Evolutionary conservation across 1,140 invertebrate genomes (phyloP).

Genomic region (Sinella curviseta): DNA sequence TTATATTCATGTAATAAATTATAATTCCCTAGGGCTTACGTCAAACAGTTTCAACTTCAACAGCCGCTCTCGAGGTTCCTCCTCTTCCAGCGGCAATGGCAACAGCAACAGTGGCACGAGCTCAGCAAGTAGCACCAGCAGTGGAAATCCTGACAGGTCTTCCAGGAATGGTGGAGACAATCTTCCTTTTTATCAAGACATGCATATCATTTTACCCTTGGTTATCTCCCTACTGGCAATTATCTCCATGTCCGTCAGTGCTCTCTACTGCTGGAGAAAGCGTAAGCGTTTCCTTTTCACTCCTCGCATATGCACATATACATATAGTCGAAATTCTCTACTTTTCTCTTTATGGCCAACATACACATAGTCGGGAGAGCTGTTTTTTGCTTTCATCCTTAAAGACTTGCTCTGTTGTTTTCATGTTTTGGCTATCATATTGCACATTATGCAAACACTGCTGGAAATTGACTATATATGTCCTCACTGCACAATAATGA

Average conservation of each 20-base stretch:
- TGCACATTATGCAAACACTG: no score
- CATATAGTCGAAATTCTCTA: background rate
- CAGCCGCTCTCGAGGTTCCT: constrained; percentile 46
- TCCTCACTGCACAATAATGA: no score
- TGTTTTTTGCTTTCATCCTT: no score
- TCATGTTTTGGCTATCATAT: no score
- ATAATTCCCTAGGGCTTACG: constrained; percentile 34
- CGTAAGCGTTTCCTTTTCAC: constrained; percentile 42
- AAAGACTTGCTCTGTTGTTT: no score
- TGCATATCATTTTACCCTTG: constrained; percentile 57
- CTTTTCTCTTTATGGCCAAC: background rate
- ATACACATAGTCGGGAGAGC: no score
- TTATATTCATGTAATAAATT: constrained; percentile 36
- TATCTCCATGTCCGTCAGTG: constrained; percentile 51
- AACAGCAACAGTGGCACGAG: constrained; percentile 13
- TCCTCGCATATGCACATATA: no score
- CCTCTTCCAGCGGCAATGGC: constrained; percentile 39
- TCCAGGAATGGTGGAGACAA: constrained; percentile 46
- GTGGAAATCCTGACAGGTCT: constrained; percentile 21
- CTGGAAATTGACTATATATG: no score
- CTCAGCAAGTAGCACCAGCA: constrained; percentile 23
- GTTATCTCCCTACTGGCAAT: constrained; percentile 54
- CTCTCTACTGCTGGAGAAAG: constrained; percentile 49
- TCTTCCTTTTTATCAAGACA: constrained; percentile 56
- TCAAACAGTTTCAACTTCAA: constrained; percentile 38